A percentile compares a stretch with the other conserved stretches of the same genome.
Evolutionary conservation across 2,113 vertebrate genomes (phyloP).

Genomic region (Oncorhynchus kisutch): DNA sequence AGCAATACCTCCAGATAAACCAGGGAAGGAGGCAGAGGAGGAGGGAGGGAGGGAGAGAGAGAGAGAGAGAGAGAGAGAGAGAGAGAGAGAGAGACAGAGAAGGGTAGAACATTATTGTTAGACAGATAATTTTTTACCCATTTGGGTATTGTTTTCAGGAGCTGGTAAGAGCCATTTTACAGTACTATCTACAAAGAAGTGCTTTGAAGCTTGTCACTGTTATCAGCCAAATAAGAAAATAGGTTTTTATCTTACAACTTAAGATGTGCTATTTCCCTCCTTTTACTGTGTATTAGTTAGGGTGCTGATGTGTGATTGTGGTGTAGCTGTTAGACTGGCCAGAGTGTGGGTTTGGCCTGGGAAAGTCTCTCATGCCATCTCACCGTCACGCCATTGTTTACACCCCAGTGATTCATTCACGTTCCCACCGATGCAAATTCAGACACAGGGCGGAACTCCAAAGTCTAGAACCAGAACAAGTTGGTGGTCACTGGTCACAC

Average conservation of each 20-base stretch:
- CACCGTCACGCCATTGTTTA: neutral
- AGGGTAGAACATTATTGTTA: conserved; percentile 42
- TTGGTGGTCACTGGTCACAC: neutral
- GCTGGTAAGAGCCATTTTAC: conserved; percentile 56
- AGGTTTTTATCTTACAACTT: conserved; percentile 66
- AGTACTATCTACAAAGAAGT: conserved; percentile 76
- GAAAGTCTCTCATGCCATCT: conserved; percentile 21
- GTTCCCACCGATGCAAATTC: conserved; percentile 7
- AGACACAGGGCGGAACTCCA: neutral
- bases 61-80: too few species aligned
- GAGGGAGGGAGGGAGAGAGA: neutral
- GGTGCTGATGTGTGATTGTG: conserved; percentile 37
- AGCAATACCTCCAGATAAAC: conserved; percentile 61
- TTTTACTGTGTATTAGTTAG: conserved; percentile 51
- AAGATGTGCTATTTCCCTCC: conserved; percentile 34
- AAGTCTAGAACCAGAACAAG: neutral
- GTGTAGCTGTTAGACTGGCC: neutral
- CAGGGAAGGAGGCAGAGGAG: neutral
- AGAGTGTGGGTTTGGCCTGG: conserved; percentile 1
- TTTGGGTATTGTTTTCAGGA: conserved; percentile 64
- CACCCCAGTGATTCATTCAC: conserved; percentile 4
- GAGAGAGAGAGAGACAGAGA: conserved; percentile 19
- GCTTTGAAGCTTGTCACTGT: conserved; percentile 80
- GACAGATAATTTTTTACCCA: conserved; percentile 65
- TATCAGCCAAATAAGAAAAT: conserved; percentile 73